phyloP scores from a whole-genome alignment of 2,113 vertebrate species.

The human (Homo sapiens) region GRCh38 chr4:130700501-130701000 shows the following conservation, averaged over 20 bases:
- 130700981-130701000: background rate
- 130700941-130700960: background rate
- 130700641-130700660: no score
- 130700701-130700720: background rate
- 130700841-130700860: background rate
- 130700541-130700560: no score
- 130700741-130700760: background rate
- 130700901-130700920: background rate
- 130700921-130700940: background rate
- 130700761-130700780: background rate
- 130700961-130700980: background rate
- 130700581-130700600: no score
- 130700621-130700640: no score
- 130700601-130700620: no score
- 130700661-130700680: no score
- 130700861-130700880: background rate
- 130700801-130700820: background rate
- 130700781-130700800: background rate
- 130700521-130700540: no score
- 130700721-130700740: background rate
- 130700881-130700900: background rate
- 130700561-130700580: no score
- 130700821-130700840: background rate
- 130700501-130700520: no score
- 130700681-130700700: no score